A percentile compares a stretch with the other conserved stretches of the same genome.
phyloP scores from a whole-genome alignment of 2,797 vertebrate species.

The Phoebastria nigripes region DNA sequence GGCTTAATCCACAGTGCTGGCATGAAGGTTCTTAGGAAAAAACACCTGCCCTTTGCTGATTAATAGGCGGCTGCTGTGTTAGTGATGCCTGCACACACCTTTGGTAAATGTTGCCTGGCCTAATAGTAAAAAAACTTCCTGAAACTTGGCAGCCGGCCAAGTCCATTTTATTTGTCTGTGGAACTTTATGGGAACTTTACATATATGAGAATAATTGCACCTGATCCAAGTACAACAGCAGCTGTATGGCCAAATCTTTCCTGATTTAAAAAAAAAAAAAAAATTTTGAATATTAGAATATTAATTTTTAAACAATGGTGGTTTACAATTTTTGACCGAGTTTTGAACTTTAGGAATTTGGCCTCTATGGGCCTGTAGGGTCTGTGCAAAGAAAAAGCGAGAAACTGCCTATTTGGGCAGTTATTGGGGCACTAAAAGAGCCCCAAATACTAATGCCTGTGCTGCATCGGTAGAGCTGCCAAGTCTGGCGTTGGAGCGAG shows the following conservation, averaged over 20 bases:
- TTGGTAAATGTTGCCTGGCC: neutral
- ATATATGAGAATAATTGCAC: neutral
- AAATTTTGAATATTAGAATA: neutral
- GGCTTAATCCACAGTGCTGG: neutral
- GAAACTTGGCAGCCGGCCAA: neutral
- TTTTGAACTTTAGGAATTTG: neutral
- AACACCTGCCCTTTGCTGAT: constrained; percentile 1
- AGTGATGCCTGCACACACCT: neutral
- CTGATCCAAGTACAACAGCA: neutral
- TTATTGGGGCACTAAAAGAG: neutral
- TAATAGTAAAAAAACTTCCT: neutral
- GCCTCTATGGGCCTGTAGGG: neutral
- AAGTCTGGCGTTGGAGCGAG: neutral
- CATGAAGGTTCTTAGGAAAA: neutral
- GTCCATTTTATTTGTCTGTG: neutral
- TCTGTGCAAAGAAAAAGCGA: neutral
- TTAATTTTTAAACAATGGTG: neutral
- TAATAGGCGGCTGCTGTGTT: neutral
- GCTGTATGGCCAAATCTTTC: neutral
- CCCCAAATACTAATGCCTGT: neutral
- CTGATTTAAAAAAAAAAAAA: neutral
- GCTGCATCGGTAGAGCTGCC: neutral
- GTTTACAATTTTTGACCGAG: neutral
- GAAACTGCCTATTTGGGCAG: neutral
- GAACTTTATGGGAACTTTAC: neutral